These are phyloP conservation scores for Megaceryle torquata DNA, from an alignment of 2,113 vertebrate species.

Conservation along the genomic window DNA sequence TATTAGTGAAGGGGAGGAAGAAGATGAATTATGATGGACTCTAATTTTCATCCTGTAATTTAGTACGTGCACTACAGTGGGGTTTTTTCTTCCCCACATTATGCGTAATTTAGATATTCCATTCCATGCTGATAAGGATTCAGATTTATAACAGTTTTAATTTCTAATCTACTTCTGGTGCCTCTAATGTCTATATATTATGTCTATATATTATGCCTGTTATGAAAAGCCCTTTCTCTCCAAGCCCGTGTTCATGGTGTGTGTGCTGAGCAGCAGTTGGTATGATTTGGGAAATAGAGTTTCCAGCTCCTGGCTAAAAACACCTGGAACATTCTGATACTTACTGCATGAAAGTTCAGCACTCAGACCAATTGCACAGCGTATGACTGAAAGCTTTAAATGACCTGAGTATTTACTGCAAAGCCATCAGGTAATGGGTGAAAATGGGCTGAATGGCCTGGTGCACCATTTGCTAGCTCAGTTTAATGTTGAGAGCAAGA, in stretches of 20 bases:
- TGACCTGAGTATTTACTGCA: not conserved
- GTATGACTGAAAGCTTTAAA: not conserved
- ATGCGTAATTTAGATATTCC: constrained; percentile 11
- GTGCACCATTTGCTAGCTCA: not conserved
- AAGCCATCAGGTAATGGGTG: not conserved
- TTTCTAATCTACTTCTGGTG: constrained; percentile 1
- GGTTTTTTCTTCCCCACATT: not conserved
- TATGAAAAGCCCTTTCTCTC: not conserved
- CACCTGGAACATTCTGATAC: not conserved
- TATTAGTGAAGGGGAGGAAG: not conserved
- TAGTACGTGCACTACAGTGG: not conserved
- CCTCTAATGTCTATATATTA: not conserved
- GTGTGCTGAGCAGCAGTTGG: not conserved
- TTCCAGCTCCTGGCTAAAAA: not conserved
- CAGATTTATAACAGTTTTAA: constrained; percentile 44
- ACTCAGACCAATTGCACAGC: not conserved
- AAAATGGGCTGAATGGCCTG: not conserved
- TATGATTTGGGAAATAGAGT: not conserved
- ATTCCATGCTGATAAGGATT: not conserved
- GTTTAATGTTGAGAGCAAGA: not conserved
- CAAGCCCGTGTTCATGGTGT: fast-evolving
- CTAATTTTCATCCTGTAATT: not conserved
- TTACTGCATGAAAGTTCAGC: not conserved
- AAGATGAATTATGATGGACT: not conserved
- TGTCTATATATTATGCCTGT: not conserved